Conservation (phyloP, 1,140 invertebrate genomes). For the Cotesia vestalis region DNA sequence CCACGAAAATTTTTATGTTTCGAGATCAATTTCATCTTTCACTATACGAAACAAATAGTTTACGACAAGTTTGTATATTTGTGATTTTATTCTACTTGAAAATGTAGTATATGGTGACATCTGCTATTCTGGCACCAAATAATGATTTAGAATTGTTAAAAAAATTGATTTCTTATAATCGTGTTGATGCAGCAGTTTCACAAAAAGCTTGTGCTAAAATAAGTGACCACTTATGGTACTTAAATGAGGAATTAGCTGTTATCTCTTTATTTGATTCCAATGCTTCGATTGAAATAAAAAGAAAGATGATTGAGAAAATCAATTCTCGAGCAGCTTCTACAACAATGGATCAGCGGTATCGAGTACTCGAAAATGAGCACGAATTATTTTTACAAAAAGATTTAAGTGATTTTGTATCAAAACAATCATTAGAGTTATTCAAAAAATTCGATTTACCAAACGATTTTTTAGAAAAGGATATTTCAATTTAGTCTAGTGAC, state of each 20-base stretch:
- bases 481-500: background rate
- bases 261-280: background rate
- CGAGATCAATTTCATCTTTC: constrained; percentile 40
- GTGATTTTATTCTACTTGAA: constrained; percentile 39
- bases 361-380: background rate
- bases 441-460: background rate
- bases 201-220: constrained; percentile 27
- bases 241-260: constrained; percentile 19
- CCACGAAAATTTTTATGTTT: constrained; percentile 45
- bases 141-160: constrained; percentile 38
- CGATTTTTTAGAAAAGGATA: constrained; percentile 14
- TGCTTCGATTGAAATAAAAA: background rate
- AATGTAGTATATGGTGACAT: constrained; percentile 38
- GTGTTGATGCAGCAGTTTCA: constrained; percentile 21
- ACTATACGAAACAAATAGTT: constrained; percentile 33
- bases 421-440: background rate
- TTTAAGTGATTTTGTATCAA: background rate
- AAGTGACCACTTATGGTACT: constrained; percentile 32
- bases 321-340: background rate
- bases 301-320: background rate
- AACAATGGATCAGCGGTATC: background rate
- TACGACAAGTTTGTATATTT: constrained; percentile 40
- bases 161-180: constrained; percentile 33
- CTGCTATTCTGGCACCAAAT: constrained; percentile 27
- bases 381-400: background rate